These are phyloP conservation scores for Tribolium madens DNA, from an alignment of 1,140 invertebrate species.

Conservation along the genomic window DNA sequence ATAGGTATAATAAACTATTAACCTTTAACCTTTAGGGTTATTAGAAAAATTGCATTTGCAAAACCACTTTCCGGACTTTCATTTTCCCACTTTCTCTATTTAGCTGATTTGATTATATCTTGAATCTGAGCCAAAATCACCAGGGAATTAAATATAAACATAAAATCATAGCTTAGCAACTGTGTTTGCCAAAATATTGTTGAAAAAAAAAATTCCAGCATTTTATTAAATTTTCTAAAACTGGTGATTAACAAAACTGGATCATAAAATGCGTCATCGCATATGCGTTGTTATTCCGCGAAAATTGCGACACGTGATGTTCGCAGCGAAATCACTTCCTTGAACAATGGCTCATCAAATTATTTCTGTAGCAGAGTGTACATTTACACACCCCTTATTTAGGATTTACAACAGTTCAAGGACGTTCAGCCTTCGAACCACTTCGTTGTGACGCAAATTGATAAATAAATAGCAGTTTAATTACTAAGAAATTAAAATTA, in stretches of 20 bases:
- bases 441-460: too few relatives aligned
- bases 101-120: too few relatives aligned
- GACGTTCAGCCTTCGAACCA: slow-evolving; percentile 50
- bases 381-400: slow-evolving; percentile 29
- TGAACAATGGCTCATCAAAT: background rate
- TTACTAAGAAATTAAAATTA: slow-evolving; percentile 1
- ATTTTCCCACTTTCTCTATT: too few relatives aligned
- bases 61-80: too few relatives aligned
- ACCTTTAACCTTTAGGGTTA: too few relatives aligned
- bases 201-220: background rate
- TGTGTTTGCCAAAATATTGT: background rate
- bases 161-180: too few relatives aligned
- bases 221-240: background rate
- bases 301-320: slow-evolving; percentile 7
- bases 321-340: background rate
- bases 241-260: background rate
- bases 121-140: too few relatives aligned
- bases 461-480: background rate
- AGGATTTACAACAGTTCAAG: slow-evolving; percentile 40
- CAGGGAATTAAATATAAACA: too few relatives aligned
- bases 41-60: too few relatives aligned
- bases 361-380: background rate
- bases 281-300: background rate
- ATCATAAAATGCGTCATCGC: background rate
- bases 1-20: too few relatives aligned